phyloP scores from a whole-genome alignment of 1,140 invertebrate species.

The Planococcus citri region DNA sequence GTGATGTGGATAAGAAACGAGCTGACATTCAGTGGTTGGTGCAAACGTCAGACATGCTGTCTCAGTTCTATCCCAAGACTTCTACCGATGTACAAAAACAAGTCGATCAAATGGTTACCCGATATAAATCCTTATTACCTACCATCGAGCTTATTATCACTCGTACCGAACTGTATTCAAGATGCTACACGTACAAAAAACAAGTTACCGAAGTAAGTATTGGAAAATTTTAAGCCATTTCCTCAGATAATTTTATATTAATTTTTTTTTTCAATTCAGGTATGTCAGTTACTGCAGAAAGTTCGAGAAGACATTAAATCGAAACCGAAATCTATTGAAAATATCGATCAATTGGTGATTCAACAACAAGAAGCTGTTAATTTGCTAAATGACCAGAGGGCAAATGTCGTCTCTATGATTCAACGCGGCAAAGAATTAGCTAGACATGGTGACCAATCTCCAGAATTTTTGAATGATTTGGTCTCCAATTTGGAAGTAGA shows the following conservation, averaged over 20 bases:
- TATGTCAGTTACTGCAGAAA: slow-evolving; percentile 53
- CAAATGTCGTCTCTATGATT: slow-evolving; percentile 76
- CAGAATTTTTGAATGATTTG: slow-evolving; percentile 69
- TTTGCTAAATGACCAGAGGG: slow-evolving; percentile 71
- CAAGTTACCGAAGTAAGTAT: slow-evolving; percentile 65
- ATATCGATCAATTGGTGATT: slow-evolving; percentile 55
- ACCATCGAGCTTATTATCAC: slow-evolving; percentile 83
- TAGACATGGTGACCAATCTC: slow-evolving; percentile 56
- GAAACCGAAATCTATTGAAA: slow-evolving; percentile 44
- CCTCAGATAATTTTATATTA: not conserved
- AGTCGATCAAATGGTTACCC: slow-evolving; percentile 60
- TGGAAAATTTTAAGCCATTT: not conserved
- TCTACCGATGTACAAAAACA: slow-evolving; percentile 60
- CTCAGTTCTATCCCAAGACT: slow-evolving; percentile 63
- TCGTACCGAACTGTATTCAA: slow-evolving; percentile 79
- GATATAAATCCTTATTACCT: slow-evolving; percentile 82
- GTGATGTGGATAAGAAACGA: slow-evolving; percentile 73
- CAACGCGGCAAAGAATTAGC: slow-evolving; percentile 79
- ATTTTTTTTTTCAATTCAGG: slow-evolving; percentile 28
- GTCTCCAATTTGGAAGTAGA: slow-evolving; percentile 68
- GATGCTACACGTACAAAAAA: slow-evolving; percentile 80
- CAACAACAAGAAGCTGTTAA: slow-evolving; percentile 67
- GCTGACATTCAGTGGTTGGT: slow-evolving; percentile 93
- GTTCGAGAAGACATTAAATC: slow-evolving; percentile 44
- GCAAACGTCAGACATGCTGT: slow-evolving; percentile 72